Evolutionary conservation across 2,797 vertebrate species (phyloP), one percentile per base, ranked within the genome.

Genomic region (Pangasius djambal): DNA sequence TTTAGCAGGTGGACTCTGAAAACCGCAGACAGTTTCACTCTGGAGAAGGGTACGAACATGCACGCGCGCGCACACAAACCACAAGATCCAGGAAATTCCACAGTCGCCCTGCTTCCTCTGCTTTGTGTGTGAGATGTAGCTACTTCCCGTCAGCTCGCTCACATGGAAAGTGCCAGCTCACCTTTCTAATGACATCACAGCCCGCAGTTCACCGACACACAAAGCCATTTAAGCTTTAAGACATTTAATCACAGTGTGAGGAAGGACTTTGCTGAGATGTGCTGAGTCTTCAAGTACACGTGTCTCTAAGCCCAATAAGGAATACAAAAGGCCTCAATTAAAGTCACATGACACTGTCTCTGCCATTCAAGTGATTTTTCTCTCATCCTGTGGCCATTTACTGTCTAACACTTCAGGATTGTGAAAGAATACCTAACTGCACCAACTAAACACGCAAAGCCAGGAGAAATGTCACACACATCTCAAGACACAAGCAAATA

Each of bases 81-180:
- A 63, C 4, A 78, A n/a, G 82, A 67, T 34, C 37, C 82, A 90
- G 89, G 90, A 92, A 91, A 89, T 69, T 72, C 90, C 85, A 89
- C 78, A 63, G 81, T 88, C 67, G 0, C 22, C 28, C 72, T 72
- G 83, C 34, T 89, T 92, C 83, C 90, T 89, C 44, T 84, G 8
- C 69, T 78, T 8, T 22, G 65, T 18, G 5, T 4, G 65, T 1
- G n/a, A 85, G 70, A 55, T 52, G 16, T 10, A 85, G 59, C 67
- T 31, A 67, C 75, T 88, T 90, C 89, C 89, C 3, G 52, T 84
- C 44, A 37, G 65, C 59, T 57, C 50, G n/a, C 84, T 50, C 2
- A 20, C 59, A 72, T 77, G 91, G 82, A 74, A 91, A 88, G 72
- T 72, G 7, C 72, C 61, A 83, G 81, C 72, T 85, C 81, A 37